Evolutionary conservation across 2,797 vertebrate genomes (phyloP), one percentile per base, ranked within the genome.

Genomic region (Leptatherina wallacei): DNA sequence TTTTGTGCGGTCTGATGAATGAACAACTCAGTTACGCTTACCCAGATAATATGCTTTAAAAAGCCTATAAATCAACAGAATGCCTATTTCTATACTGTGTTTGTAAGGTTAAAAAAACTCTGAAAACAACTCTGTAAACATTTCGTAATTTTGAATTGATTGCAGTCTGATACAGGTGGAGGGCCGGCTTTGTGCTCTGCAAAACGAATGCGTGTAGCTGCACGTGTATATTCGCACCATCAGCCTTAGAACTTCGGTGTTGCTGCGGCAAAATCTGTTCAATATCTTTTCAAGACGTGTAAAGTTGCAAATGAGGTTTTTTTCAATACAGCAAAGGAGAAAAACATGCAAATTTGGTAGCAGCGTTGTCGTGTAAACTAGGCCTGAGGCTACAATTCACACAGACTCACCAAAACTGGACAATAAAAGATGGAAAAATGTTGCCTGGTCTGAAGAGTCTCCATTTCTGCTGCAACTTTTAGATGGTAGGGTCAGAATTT

Each of bases 1-100:
- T 81, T 73, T 40, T 71, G 27, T 13, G 13, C n/a, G 33, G 56
- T 74, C 27, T 62, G 74, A 73, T 81, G 57, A 83, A 55, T 65
- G 62, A 70, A 64, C 56, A 66, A 24, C 35, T 51, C 30, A 63
- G n/a, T 51, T 51, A 51, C 10, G 47, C 47, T 51, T 51, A 22
- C 10, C 62, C 60, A n/a, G 68, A 49, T 71, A 65, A 80, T 65
- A 49, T 70, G 59, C 77, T 80, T 51, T 51, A 24, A 22, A 51
- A 51, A 51, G n/a, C 9, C 47, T 22, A 24, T 51, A 51, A 22
- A 51, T 22, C 11, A 81, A 86, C 75, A 66, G 61, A 51, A 63
- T 27, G 57, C 63, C 60, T 63, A 0, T 76, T 8, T 27, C 18
- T 18, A 60, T 74, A 59, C 47, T 11, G 16, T 32, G 24, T 67